Evolutionary conservation across 2,113 vertebrate species (phyloP).

Genomic region (Daphoenositta chrysoptera): DNA sequence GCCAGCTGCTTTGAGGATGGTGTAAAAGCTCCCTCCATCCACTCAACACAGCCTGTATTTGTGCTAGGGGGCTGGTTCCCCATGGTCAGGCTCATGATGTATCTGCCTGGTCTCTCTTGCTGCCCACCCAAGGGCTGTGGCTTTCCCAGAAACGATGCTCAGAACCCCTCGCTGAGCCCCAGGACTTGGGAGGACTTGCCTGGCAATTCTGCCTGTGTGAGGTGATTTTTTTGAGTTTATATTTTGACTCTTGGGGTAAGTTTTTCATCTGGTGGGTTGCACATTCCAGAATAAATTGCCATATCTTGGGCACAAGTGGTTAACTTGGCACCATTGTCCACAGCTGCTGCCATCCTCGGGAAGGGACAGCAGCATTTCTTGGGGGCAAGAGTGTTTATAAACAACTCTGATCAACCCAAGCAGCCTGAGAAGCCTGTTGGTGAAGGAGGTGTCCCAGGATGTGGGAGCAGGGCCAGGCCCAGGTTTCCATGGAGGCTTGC

Average conservation of each 20-base stretch:
- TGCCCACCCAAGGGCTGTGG: accelerated
- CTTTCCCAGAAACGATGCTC: background rate
- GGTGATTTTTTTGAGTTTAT: background rate
- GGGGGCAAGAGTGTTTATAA: background rate
- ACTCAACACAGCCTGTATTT: background rate
- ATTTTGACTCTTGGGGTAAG: background rate
- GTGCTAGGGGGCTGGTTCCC: background rate
- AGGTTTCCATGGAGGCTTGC: background rate
- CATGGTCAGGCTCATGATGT: accelerated
- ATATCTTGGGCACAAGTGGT: accelerated
- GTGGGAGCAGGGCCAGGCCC: background rate
- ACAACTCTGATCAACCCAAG: background rate
- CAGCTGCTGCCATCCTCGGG: accelerated
- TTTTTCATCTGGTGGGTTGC: background rate
- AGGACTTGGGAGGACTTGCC: background rate
- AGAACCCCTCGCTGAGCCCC: background rate
- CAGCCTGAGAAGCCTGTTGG: background rate
- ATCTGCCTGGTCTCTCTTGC: background rate
- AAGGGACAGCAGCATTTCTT: background rate
- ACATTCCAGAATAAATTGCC: background rate
- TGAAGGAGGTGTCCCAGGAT: background rate
- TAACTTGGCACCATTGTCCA: background rate
- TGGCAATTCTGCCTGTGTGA: background rate
- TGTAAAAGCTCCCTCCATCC: background rate
- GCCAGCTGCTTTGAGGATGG: accelerated